phyloP scores from a whole-genome alignment of 2,888 invertebrate species.

The Sarcophaga caerulescens region DNA sequence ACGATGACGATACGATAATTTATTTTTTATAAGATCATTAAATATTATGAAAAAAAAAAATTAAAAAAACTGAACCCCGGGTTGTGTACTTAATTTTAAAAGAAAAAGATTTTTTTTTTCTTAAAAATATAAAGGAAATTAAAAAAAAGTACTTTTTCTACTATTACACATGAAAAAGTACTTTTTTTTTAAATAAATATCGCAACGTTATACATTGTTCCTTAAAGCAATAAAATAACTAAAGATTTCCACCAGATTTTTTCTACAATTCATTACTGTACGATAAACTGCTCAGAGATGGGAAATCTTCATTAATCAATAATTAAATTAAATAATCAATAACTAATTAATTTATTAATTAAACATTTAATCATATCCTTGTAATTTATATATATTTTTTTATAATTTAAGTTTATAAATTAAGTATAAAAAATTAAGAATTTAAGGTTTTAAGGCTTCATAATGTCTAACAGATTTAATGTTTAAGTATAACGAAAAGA shows the following conservation, averaged over 20 bases:
- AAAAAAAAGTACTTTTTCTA: not conserved
- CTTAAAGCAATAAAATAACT: slow-evolving; percentile 72
- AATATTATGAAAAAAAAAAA: not conserved
- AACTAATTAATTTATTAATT: slow-evolving; percentile 5
- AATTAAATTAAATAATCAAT: not conserved
- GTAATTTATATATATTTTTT: not conserved
- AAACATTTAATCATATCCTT: slow-evolving; percentile 46
- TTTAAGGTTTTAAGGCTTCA: slow-evolving; percentile 22
- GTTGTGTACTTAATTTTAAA: slow-evolving; percentile 77
- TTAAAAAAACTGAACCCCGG: slow-evolving; percentile 70
- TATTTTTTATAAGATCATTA: not conserved
- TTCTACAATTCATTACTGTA: not conserved
- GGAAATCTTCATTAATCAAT: too few relatives aligned
- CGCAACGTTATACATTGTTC: slow-evolving; percentile 78
- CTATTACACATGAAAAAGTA: not conserved
- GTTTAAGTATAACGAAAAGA: not conserved
- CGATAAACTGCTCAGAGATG: too few relatives aligned
- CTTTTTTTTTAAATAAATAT: slow-evolving; percentile 71
- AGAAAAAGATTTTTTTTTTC: slow-evolving; percentile 31
- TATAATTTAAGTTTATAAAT: too few relatives aligned
- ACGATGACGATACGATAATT: too few relatives aligned
- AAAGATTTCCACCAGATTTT: not conserved
- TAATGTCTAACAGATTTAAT: slow-evolving; percentile 44
- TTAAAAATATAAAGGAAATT: not conserved
- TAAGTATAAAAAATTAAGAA: not conserved